These are phyloP conservation scores for Acrocyrtus sp. DNA, from an alignment of 2,888 invertebrate genomes.

Conservation along the genomic window DNA sequence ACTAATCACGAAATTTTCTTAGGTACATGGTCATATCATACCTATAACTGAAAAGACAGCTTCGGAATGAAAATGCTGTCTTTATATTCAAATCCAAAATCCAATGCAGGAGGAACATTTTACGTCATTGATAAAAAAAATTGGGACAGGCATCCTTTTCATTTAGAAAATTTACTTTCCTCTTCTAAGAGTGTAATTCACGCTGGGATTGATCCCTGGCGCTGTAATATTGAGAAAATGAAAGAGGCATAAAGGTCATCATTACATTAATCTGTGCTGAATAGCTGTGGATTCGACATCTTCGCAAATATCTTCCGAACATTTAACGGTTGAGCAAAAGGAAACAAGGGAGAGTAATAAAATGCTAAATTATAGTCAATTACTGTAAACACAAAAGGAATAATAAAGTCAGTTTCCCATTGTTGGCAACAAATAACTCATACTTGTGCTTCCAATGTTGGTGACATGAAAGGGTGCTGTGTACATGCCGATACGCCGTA, in stretches of 20 bases:
- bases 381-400: too few species aligned
- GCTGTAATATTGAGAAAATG: too few species aligned
- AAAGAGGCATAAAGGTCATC: not conserved
- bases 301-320: too few species aligned
- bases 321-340: not conserved
- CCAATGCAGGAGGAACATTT: not conserved
- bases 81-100: slow-evolving; percentile 31
- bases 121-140: slow-evolving; percentile 32
- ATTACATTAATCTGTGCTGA: not conserved
- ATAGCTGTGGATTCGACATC: not conserved
- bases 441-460: not conserved
- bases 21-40: not conserved
- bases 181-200: too few species aligned
- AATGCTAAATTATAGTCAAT: not conserved
- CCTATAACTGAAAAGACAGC: not conserved
- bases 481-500: too few species aligned
- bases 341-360: not conserved
- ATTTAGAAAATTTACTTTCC: too few species aligned
- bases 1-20: slow-evolving; percentile 15
- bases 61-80: slow-evolving; percentile 28
- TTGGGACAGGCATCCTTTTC: slow-evolving; percentile 26
- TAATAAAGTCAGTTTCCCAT: too few species aligned
- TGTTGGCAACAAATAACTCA: not conserved
- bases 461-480: not conserved
- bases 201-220: too few species aligned